Evolutionary conservation across 2,113 vertebrate species (phyloP).

Genomic region (Ophiodon elongatus): DNA sequence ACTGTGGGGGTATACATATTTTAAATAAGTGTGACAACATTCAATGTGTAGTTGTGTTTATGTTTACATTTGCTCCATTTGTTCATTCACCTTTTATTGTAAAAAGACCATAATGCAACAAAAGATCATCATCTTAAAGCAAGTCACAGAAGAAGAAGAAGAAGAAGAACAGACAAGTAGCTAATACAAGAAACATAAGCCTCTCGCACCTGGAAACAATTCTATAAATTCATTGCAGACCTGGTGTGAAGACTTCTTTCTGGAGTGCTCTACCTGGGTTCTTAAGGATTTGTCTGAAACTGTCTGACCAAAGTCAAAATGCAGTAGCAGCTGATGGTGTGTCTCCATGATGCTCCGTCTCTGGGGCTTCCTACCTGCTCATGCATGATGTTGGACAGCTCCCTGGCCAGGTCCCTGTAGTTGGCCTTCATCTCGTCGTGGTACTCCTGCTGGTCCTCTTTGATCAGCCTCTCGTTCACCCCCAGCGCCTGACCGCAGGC

Average conservation of each 20-base stretch:
- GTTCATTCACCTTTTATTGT: neutral
- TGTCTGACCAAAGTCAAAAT: neutral
- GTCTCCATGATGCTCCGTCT: neutral
- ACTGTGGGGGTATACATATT: neutral
- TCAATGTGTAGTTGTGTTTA: neutral
- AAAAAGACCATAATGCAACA: too few species aligned
- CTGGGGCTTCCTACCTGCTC: constrained; percentile 86
- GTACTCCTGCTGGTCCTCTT: constrained; percentile 97
- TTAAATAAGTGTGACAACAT: neutral
- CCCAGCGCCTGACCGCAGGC: constrained; percentile 93
- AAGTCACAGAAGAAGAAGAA: too few species aligned
- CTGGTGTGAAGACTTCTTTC: too few species aligned
- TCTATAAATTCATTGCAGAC: too few species aligned
- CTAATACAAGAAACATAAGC: too few species aligned
- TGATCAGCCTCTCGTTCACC: constrained; percentile 95
- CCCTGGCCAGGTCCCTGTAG: constrained; percentile 93
- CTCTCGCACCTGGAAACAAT: too few species aligned
- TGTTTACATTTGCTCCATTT: neutral
- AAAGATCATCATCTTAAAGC: too few species aligned
- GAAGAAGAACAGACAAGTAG: too few species aligned
- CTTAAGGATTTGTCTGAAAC: too few species aligned
- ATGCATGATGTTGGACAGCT: constrained; percentile 96
- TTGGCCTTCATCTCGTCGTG: constrained; percentile 98
- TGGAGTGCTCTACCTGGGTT: too few species aligned
- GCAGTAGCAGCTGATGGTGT: neutral